Percentiles rank a stretch among this genome's conserved stretches.
Conservation (phyloP, 1,140 invertebrate species). For the Cecropterus lyciades region DNA sequence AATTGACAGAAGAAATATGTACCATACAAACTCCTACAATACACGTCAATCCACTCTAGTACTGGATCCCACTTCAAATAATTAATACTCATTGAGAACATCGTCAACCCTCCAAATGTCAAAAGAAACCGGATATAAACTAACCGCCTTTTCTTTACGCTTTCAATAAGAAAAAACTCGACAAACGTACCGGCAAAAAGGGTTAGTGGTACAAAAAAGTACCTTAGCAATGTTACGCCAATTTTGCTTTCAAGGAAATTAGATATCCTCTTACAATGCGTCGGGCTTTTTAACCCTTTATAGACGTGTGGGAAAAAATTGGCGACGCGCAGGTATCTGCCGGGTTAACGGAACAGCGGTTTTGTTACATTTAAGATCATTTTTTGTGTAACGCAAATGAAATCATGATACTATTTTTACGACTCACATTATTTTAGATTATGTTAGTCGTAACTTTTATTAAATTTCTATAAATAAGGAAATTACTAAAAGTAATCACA, state of each 20-base stretch:
- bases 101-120: constrained; percentile 69
- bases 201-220: constrained; percentile 63
- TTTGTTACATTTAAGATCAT: constrained; percentile 33
- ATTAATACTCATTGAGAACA: constrained; percentile 78
- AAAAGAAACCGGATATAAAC: constrained; percentile 81
- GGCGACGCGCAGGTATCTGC: constrained; percentile 50
- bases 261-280: constrained; percentile 79
- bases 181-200: constrained; percentile 71
- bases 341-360: constrained; percentile 50
- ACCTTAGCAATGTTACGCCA: constrained; percentile 78
- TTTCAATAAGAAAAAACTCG: constrained; percentile 63
- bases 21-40: constrained; percentile 62
- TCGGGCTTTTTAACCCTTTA: constrained; percentile 68
- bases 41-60: constrained; percentile 59
- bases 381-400: constrained; percentile 19
- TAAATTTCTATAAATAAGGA: no score
- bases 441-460: no score
- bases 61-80: constrained; percentile 77
- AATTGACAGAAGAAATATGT: constrained; percentile 35
- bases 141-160: constrained; percentile 83
- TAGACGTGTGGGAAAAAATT: constrained; percentile 72
- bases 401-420: background rate
- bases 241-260: constrained; percentile 83
- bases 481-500: no score
- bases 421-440: no score